Conservation (phyloP, 2,888 invertebrate genomes). For the Cheilosia vulpina region DNA sequence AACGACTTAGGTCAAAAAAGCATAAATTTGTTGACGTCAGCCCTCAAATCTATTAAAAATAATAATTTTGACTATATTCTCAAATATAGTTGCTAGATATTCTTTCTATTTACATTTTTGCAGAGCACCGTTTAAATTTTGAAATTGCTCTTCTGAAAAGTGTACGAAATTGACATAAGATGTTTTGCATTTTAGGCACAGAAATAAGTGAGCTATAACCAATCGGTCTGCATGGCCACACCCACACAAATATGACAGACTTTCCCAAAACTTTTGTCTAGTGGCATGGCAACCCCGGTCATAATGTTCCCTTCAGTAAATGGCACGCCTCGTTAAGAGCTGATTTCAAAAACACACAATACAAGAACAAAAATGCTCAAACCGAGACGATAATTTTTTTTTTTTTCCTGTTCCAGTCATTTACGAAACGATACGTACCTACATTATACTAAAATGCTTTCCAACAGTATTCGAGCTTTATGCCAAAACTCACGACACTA, state of each 20-base stretch:
- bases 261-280: background rate
- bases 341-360: conserved; percentile 64
- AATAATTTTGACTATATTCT: too few relatives aligned
- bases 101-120: too few relatives aligned
- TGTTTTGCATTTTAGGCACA: too few relatives aligned
- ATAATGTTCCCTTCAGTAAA: conserved; percentile 26
- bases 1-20: too few relatives aligned
- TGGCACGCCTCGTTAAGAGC: conserved; percentile 66
- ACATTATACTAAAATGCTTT: conserved; percentile 21
- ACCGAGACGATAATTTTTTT: conserved; percentile 51
- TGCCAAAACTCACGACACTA: conserved; percentile 50
- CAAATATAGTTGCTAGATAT: too few relatives aligned
- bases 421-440: background rate
- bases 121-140: too few relatives aligned
- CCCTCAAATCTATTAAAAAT: too few relatives aligned
- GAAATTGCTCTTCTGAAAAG: too few relatives aligned
- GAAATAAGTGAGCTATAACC: too few relatives aligned
- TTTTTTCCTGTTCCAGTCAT: conserved; percentile 16
- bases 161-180: too few relatives aligned
- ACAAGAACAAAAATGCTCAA: conserved; percentile 68
- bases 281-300: conserved; percentile 27
- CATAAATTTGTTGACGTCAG: too few relatives aligned
- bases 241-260: background rate
- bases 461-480: conserved; percentile 61
- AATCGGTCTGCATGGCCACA: background rate